Evolutionary conservation across 2,888 invertebrate genomes (phyloP), one percentile per base, ranked within the genome.

Genomic region (Deilephila elpenor): DNA sequence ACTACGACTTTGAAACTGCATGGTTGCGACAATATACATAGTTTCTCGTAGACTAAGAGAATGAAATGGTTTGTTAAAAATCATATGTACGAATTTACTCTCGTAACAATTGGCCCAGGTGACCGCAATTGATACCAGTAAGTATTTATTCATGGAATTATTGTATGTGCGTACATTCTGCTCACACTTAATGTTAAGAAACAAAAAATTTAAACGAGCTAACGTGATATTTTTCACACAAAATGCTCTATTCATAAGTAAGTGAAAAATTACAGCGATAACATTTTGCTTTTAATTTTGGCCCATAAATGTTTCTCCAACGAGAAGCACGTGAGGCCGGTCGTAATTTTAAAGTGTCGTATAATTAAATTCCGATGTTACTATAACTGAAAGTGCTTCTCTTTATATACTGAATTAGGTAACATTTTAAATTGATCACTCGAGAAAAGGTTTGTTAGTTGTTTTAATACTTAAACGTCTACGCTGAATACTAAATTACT

Each of bases 341-440:
- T 34, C 62, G 62, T 61, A 62, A 62, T 71, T 62, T 59, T 53
- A 62, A 73, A 71, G 61, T 62, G 73, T 34, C 34, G 62, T 61
- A 62, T 73, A 73, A 73, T 73, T 73, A 73, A 73, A 73, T 73
- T 73, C 71, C 71, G 34, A 20, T 62, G 56, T 71, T 60, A 71
- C 70, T 59, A 73, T 60, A 60, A 62, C 62, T 61, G 67, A 59
- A 61, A 71, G 71, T 71, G 61, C 51, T 73, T 71, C 70, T 64
- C 56, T 73, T 73, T 14, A 67, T 59, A 29, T 59, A 29, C 37
- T 67, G 34, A 37, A 64, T 51, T 8, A 51, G 51, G 51, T 14
- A 51, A 67, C 14, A 17, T 73, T 72, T 56, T 34, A 34, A 56
- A 51, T 60, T 34, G 11, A 64, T 56, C 25, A 59, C 37, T 17